phyloP scores from a whole-genome alignment of 2,888 invertebrate species.

The Liopterus haemorrhoidalis region DNA sequence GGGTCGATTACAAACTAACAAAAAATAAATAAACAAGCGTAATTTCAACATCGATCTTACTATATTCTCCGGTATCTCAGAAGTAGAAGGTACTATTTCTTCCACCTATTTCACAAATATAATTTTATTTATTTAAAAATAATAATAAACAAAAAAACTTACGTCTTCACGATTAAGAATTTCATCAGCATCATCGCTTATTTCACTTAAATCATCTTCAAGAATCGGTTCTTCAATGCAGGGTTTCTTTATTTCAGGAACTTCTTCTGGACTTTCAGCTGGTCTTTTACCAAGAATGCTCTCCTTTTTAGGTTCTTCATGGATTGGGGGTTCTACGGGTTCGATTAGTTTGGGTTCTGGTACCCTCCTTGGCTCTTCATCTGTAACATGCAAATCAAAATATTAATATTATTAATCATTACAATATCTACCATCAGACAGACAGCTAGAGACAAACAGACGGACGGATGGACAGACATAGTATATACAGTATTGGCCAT shows the following conservation, averaged over 20 bases:
- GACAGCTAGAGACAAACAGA: no score
- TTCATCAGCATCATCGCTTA: constrained; percentile 84
- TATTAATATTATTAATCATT: no score
- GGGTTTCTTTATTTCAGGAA: constrained; percentile 48
- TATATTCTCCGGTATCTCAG: no score
- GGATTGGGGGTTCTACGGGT: constrained; percentile 23
- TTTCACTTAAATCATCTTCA: constrained; percentile 74
- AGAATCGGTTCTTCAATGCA: constrained; percentile 47
- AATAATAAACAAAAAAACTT: constrained; percentile 25
- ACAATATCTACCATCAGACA: no score
- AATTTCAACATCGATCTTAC: no score
- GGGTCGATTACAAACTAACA: no score
- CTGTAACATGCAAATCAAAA: constrained; percentile 1
- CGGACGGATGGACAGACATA: no score
- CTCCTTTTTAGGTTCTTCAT: constrained; percentile 32
- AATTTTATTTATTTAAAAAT: not conserved
- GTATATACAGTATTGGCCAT: no score
- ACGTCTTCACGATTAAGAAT: constrained; percentile 74
- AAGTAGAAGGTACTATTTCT: no score
- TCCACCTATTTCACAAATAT: constrained; percentile 17
- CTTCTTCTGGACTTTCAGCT: constrained; percentile 43
- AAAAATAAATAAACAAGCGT: no score
- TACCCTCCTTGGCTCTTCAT: constrained; percentile 16
- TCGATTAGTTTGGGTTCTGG: constrained; percentile 15
- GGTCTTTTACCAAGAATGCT: constrained; percentile 35